Base-by-base conservation (phyloP, 2,888 invertebrate species). In the Alloplasta piceator region DNA sequence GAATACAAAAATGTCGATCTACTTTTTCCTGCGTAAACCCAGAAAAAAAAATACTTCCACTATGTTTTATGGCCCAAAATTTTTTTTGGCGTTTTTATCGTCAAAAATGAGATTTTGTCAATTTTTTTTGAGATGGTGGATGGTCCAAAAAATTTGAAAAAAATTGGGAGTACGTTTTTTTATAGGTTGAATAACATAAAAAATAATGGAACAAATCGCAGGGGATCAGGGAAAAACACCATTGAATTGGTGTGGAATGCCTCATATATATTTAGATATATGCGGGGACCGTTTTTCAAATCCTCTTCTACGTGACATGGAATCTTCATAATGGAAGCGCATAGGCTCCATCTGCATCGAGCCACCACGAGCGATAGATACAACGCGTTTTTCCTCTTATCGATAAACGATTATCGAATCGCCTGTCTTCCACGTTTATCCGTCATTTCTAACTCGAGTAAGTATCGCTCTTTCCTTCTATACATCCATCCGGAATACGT, bases 271-370 rank as follows among this genome's bases (percentile, higher is more conserved):
- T 26, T 26, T 3, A 26, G 26, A 26, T 26, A 26, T 26, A 26
- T 26, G 26, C 48, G 48, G 10, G n/a, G n/a, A n/a, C n/a, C n/a
- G 48, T 12, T 43, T 74, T 52, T 67, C 58, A 39, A 77, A 66
- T 52, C 12, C 61, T 48, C 16, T 41, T 46, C 6, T 76, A 60
- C 81, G 72, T 81, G 75, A 83, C 80, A 63, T 16, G 61, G 68
- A 63, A 78, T 80, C 61, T 75, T 78, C 72, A 72, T 75, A 72
- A 80, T 78, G 71, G 56, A 72, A 55, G 71, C 39, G 39, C 36
- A 58, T 10, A 12, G 36, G 58, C 52, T 72, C 55, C 14, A 46
- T 14, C 58, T 12, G 43, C n/a, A 38, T 48, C 60, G 16, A 43
- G 14, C 52, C 48, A 68, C 68, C 5, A 1, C 26, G 26, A 26